Evolutionary conservation across 2,113 vertebrate genomes (phyloP).

Genomic region (Chaetodon auriga): DNA sequence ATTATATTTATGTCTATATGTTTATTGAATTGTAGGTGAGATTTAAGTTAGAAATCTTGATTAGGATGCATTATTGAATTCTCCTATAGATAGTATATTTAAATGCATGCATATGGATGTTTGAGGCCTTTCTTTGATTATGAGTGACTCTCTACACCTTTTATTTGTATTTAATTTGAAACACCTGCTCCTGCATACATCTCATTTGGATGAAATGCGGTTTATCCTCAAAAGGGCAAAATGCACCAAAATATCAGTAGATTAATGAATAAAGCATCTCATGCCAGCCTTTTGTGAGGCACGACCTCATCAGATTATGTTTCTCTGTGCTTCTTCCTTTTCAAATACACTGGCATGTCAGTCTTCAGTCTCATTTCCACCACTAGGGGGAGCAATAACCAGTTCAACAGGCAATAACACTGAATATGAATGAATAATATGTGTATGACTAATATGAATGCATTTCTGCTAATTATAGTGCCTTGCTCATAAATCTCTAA

Average conservation of each 20-base stretch:
- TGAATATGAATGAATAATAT: constrained; percentile 29
- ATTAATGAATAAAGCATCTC: background rate
- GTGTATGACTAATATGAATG: constrained; percentile 23
- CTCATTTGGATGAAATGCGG: background rate
- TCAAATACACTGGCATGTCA: background rate
- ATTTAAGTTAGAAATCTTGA: background rate
- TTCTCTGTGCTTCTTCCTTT: background rate
- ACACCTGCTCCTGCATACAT: background rate
- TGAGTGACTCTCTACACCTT: background rate
- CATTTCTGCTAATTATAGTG: constrained; percentile 30
- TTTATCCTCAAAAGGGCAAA: background rate
- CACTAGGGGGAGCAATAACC: constrained; percentile 51
- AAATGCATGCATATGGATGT: background rate
- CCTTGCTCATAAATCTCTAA: constrained; percentile 29
- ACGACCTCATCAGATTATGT: background rate
- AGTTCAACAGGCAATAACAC: background rate
- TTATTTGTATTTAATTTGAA: background rate
- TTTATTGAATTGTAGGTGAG: background rate
- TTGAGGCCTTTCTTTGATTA: background rate
- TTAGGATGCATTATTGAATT: background rate
- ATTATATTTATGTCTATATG: background rate
- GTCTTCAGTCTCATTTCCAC: background rate
- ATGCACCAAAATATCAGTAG: background rate
- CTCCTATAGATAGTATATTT: background rate
- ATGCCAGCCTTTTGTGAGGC: background rate